Evolutionary conservation across 2,113 vertebrate genomes (phyloP).

Genomic region (Lutjanus erythropterus): DNA sequence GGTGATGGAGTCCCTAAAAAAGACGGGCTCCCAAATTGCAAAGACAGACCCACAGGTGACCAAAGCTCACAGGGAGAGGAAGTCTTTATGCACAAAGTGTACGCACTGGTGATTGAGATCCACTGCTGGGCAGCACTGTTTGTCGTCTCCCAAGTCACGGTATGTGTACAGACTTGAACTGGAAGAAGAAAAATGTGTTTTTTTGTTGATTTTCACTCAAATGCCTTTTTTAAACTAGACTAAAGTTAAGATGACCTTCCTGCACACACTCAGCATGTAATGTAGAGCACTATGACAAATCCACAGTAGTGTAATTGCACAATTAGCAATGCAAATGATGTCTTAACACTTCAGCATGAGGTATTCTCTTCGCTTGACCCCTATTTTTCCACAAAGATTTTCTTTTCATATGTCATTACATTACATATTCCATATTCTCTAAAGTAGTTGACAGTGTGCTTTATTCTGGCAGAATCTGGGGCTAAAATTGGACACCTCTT

Average conservation of each 20-base stretch:
- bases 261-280: not conserved
- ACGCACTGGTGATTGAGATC: slow-evolving; percentile 83
- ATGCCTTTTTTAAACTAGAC: slow-evolving; percentile 1
- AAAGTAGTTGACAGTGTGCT: not conserved
- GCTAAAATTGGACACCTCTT: slow-evolving; percentile 1
- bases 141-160: slow-evolving; percentile 91
- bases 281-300: not conserved
- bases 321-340: slow-evolving; percentile 34
- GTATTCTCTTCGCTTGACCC: slow-evolving; percentile 17
- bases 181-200: not conserved
- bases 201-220: not conserved
- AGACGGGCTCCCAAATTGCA: slow-evolving; percentile 48
- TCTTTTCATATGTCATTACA: slow-evolving; percentile 15
- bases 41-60: slow-evolving; percentile 38
- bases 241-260: not conserved
- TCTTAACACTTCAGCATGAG: not conserved
- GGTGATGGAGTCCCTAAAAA: slow-evolving; percentile 57
- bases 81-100: slow-evolving; percentile 75
- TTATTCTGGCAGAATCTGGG: not conserved
- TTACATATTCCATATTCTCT: slow-evolving; percentile 1
- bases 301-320: slow-evolving; percentile 9
- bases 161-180: slow-evolving; percentile 66
- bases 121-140: slow-evolving; percentile 88
- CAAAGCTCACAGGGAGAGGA: slow-evolving; percentile 58
- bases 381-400: slow-evolving; percentile 8